Conservation (phyloP, 2,888 invertebrate species). For the Lomographa bimaculata region DNA sequence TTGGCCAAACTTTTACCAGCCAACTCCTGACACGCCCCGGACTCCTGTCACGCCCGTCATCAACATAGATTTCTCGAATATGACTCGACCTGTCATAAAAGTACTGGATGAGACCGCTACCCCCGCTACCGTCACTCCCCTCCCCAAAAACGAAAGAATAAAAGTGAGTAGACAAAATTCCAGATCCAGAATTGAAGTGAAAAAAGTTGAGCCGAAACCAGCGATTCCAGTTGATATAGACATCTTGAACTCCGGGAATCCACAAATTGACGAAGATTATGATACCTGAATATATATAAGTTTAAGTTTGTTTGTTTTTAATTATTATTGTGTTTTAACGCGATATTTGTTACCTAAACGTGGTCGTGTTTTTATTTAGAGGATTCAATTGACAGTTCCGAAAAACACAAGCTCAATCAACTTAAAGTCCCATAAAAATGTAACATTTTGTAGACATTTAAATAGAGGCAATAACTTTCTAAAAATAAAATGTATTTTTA, state of each 20-base stretch:
- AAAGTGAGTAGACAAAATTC: constrained; percentile 61
- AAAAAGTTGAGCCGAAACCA: constrained; percentile 52
- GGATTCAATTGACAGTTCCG: no score
- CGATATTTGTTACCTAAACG: constrained; percentile 40
- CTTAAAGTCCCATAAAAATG: no score
- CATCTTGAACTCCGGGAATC: constrained; percentile 65
- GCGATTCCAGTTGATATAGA: constrained; percentile 57
- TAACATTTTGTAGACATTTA: no score
- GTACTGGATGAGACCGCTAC: constrained; percentile 58
- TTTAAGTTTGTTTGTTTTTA: constrained; percentile 48
- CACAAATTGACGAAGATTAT: constrained; percentile 80
- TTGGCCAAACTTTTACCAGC: constrained; percentile 26
- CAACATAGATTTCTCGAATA: constrained; percentile 71
- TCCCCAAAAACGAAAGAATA: constrained; percentile 45
- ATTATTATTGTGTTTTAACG: constrained; percentile 48
- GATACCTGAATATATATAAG: constrained; percentile 71
- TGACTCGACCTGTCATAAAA: constrained; percentile 69
- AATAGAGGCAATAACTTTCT: no score
- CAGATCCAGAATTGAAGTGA: constrained; percentile 53
- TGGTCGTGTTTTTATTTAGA: no score
- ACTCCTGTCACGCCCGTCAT: constrained; percentile 63
- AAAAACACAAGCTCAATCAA: no score
- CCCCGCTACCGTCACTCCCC: constrained; percentile 26
- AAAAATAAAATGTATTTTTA: no score
- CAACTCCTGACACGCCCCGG: constrained; percentile 38